Base-by-base conservation (phyloP, 2,113 vertebrate species). In the Hyperopisus bebe region DNA sequence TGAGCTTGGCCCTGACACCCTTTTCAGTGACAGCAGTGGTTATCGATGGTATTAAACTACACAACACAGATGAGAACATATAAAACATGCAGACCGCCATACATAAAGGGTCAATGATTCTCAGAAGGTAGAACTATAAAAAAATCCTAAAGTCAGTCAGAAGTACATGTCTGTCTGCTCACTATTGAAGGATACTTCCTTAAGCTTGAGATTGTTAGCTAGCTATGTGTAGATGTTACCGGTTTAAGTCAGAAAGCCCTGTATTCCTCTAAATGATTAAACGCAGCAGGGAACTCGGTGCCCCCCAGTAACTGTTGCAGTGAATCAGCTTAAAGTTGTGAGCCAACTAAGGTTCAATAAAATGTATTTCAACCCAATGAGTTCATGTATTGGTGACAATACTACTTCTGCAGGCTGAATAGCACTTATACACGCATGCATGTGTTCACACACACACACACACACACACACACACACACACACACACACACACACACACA, bases 1-100 rank as follows among this genome's bases (percentile, higher is more conserved):
- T 77, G 92, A 90, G 89, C 70, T 24, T 86, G 53, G 80, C 91
- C 85, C 88, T 89, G 91, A 53, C 82, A 39, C 88, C 70, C 31
- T 47, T 7, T 44, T 88, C n/a, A 47, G 27, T 51, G 27, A 13
- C 39, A 89, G 31, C 48, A 5, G 46, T 27, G 0, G 19, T 55
- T 47, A 55, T 19, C 51, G 39, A 44, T 39, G 50, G 13, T 80
- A 47, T 51, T 62, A 84, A 83, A 47, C 35, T 84, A 80, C 50
- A 62, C 11, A 62, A 44, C 24, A n/a, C 24, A 10, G 83, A 84
- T 13, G 27, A 31, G 51, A 10, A 44, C 70, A 89, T 89, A 84
- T 21, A 58, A 44, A 19, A 58, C 31, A 24, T 3, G 5, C 27
- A 83, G 11, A 15, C 10, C 42, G 39, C 77, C 88, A 24, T 35